phyloP scores from a whole-genome alignment of 2,888 invertebrate species.

The Neuroscelio doddi region DNA sequence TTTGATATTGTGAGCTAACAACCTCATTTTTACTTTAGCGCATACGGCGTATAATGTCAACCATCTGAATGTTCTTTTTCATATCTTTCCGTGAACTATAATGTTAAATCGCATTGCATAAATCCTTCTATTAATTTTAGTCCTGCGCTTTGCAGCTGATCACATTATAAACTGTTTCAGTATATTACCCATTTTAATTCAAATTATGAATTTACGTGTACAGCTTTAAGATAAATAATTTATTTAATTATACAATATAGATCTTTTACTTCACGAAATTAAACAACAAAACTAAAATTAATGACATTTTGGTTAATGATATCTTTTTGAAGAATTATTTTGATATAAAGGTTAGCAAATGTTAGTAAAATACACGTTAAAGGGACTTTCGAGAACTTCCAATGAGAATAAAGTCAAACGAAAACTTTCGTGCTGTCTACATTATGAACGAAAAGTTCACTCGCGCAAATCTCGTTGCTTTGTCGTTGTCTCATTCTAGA shows the following conservation, averaged over 20 bases:
- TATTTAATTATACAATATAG: no score
- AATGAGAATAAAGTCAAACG: constrained; percentile 53
- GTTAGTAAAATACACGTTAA: constrained; percentile 29
- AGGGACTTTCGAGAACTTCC: constrained; percentile 48
- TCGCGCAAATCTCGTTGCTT: constrained; percentile 40
- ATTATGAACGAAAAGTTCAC: constrained; percentile 53
- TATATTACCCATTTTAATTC: not conserved
- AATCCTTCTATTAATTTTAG: constrained; percentile 12
- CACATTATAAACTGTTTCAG: constrained; percentile 16
- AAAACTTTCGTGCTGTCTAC: constrained; percentile 55
- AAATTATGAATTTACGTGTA: not conserved
- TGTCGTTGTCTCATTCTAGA: constrained; percentile 33
- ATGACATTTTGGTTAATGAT: no score
- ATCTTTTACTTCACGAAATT: no score
- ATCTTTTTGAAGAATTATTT: no score
- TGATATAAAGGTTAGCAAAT: no score
- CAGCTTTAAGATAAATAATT: no score
- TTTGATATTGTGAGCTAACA: no score
- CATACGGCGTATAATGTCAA: no score
- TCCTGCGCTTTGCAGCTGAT: constrained; percentile 29
- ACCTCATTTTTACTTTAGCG: no score
- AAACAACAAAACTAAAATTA: no score
- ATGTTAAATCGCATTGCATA: constrained; percentile 27
- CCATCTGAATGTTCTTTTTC: no score
- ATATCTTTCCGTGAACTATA: not conserved